Conservation (phyloP, 2,113 vertebrate species). For the Anthoscopus minutus region DNA sequence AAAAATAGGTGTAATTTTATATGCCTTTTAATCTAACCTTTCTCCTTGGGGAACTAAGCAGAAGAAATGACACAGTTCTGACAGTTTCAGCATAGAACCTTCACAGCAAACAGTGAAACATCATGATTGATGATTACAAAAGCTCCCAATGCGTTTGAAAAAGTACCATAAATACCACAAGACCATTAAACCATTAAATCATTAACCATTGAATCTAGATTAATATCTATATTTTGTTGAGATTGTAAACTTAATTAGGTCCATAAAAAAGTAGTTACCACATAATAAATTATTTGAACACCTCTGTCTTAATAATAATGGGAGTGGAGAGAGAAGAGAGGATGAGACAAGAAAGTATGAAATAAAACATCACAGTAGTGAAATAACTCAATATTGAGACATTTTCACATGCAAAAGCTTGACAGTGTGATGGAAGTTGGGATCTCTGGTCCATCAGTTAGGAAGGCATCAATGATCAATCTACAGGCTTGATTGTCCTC, state of each 20-base stretch:
- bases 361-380: neutral
- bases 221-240: neutral
- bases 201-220: neutral
- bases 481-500: neutral
- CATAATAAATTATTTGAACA: neutral
- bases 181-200: neutral
- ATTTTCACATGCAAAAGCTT: neutral
- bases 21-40: neutral
- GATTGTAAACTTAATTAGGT: neutral
- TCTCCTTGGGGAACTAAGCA: neutral
- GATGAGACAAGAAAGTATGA: neutral
- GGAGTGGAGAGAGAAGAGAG: neutral
- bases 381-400: neutral
- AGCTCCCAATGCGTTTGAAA: neutral
- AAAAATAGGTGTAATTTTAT: neutral
- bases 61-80: neutral
- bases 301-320: neutral
- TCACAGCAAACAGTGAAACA: neutral
- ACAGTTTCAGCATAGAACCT: neutral
- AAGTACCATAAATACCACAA: neutral
- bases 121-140: neutral
- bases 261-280: neutral
- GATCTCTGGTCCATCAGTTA: neutral
- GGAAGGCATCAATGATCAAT: neutral
- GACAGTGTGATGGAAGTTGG: neutral